Evolutionary conservation across 2,113 vertebrate genomes (phyloP), one percentile per base, ranked within the genome.

Genomic region (Microtus ochrogaster): DNA sequence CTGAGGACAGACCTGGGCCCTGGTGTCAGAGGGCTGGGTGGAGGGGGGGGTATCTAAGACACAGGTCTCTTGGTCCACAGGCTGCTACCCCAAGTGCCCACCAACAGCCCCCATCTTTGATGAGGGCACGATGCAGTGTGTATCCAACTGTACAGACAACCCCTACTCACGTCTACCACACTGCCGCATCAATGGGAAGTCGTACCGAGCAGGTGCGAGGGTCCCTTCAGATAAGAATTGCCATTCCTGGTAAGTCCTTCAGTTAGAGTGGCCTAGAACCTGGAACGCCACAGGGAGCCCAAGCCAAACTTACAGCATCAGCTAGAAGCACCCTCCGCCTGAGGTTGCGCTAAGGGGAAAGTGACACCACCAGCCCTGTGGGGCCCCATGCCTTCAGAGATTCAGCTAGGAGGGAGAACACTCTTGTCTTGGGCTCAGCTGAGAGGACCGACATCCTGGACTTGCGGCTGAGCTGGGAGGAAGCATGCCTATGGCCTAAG

Each of bases 61-160:
- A 85, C 39, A 73, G 28, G 72, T 55, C 12, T 16, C 66, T 5
- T 92, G 91, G 81, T 61, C 63, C 33, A 0, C 96, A 99, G 99
- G 99, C 55, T 99, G 99, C 97, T 99, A 99, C 97, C 99, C 99
- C 94, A 97, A 98, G 9, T 99, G 99, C 95, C 99, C 99, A 19
- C 78, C 97, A 6, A 93, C 96, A 11, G 90, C 99, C 3, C 98
- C 99, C 4, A 99, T 99, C 98, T 99, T 99, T 91, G 98, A 99
- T 86, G 99, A 99, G 97, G 99, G 99, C 82, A 97, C 70, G 7
- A 99, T 99, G 99, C 98, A 96, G 3, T 99, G 99, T 90, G 99
- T 99, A 49, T 76, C 98, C 44, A 36, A 97, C 0, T 99, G 99
- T 96, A 99, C 99, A 5, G 0, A 4, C 7, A 52, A 19, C 14